Evolutionary conservation across 1,140 invertebrate species (phyloP).

Genomic region (Venustaconcha ellipsiformis): DNA sequence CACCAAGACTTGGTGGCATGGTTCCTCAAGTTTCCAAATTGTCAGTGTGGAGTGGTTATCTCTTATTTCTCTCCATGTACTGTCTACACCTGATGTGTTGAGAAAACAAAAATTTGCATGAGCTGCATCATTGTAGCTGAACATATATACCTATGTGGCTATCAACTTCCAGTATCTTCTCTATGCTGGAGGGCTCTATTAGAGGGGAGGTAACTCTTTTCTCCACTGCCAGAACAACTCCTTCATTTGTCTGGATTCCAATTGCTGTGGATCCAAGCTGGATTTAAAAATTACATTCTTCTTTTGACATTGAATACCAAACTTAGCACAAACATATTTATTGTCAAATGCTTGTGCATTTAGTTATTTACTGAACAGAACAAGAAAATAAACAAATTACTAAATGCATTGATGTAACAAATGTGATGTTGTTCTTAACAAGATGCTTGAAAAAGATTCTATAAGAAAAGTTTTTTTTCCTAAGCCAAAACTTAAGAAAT

Average conservation of each 20-base stretch:
- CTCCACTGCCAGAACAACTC: constrained; percentile 95
- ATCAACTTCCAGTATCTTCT: constrained; percentile 96
- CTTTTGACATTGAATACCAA: background rate
- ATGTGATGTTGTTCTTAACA: background rate
- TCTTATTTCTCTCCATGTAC: too few relatives aligned
- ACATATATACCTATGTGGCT: constrained; percentile 85
- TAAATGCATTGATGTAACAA: background rate
- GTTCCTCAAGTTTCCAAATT: too few relatives aligned
- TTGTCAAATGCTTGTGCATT: background rate
- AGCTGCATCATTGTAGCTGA: too few relatives aligned
- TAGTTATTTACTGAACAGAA: background rate
- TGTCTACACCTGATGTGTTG: too few relatives aligned
- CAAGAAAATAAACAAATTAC: background rate
- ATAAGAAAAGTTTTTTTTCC: background rate
- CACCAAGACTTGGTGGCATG: too few relatives aligned
- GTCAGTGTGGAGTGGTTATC: too few relatives aligned
- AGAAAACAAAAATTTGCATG: too few relatives aligned
- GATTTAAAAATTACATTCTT: constrained; percentile 28
- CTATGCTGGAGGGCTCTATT: constrained; percentile 96
- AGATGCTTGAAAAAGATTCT: background rate
- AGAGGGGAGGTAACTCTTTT: constrained; percentile 97
- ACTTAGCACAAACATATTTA: background rate
- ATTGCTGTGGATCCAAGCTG: constrained; percentile 97
- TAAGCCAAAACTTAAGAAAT: too few relatives aligned
- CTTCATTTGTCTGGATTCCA: constrained; percentile 95